Conservation (phyloP, 2,113 vertebrate genomes). For the Redunca redunca region DNA sequence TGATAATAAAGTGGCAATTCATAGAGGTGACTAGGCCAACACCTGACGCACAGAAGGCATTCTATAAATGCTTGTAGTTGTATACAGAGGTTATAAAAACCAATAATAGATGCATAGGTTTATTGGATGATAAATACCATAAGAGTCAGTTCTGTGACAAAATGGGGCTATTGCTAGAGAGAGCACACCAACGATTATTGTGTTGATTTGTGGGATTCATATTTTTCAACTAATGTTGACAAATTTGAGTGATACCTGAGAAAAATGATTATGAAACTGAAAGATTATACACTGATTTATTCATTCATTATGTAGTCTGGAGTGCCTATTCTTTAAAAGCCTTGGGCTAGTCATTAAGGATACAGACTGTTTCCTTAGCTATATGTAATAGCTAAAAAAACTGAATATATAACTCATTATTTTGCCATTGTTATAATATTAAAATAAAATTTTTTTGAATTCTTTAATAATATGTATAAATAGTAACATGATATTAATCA, state of each 20-base stretch:
- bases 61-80: not conserved
- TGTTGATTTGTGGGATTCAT: not conserved
- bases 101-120: not conserved
- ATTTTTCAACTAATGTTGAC: not conserved
- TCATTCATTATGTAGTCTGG: not conserved
- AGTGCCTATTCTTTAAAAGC: not conserved
- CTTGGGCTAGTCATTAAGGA: not conserved
- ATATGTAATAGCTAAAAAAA: not conserved
- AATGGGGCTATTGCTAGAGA: not conserved
- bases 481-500: not conserved
- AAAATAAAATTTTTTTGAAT: not conserved
- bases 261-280: not conserved
- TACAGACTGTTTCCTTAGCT: not conserved
- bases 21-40: not conserved
- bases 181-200: not conserved
- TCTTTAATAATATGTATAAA: not conserved
- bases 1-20: not conserved
- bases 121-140: not conserved
- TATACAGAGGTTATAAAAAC: not conserved
- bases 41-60: not conserved
- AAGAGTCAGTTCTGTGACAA: not conserved
- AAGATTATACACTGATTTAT: not conserved
- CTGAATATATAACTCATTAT: not conserved
- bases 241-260: not conserved
- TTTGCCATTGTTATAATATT: not conserved